Percentiles rank a stretch among this genome's conserved stretches.
These are phyloP conservation scores for Hippasteria phrygiana DNA, from an alignment of 53 echinoderm and acorn worm genomes.

Conservation along the genomic window DNA sequence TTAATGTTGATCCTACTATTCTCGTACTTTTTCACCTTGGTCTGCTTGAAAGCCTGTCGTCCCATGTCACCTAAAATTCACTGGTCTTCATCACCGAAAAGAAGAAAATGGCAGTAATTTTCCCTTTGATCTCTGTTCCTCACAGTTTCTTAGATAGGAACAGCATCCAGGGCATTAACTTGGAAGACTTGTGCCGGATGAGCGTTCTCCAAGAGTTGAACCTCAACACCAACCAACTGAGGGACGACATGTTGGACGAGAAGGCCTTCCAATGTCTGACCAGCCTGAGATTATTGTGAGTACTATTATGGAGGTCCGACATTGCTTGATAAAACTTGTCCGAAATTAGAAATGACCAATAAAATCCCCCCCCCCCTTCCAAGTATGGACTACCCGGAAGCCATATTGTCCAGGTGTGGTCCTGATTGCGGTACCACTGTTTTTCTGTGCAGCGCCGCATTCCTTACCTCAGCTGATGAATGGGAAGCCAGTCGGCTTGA, in stretches of 20 bases:
- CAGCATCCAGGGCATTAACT: constrained; percentile 17
- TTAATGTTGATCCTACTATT: too few species aligned
- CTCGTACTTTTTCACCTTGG: too few species aligned
- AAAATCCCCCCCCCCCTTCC: background rate
- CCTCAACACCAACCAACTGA: constrained; percentile 65
- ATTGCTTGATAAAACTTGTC: background rate
- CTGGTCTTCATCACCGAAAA: background rate
- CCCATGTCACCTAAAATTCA: background rate
- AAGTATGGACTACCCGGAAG: background rate
- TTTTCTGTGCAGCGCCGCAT: too few species aligned
- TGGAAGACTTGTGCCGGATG: constrained; percentile 18
- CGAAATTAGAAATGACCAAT: background rate
- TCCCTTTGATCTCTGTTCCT: background rate
- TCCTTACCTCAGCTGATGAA: too few species aligned
- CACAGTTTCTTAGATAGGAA: background rate
- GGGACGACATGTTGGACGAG: constrained; percentile 63
- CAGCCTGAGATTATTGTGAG: constrained; percentile 62
- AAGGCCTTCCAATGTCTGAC: constrained; percentile 64
- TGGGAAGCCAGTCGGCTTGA: too few species aligned
- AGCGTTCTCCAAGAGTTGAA: background rate
- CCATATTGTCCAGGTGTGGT: background rate
- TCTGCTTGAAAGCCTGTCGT: too few species aligned
- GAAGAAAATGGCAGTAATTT: too few species aligned
- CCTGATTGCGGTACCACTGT: too few species aligned
- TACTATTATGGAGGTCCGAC: background rate